These are phyloP conservation scores for Cyphomyrus discorhynchus DNA, from an alignment of 2,113 vertebrate species.

Conservation along the genomic window DNA sequence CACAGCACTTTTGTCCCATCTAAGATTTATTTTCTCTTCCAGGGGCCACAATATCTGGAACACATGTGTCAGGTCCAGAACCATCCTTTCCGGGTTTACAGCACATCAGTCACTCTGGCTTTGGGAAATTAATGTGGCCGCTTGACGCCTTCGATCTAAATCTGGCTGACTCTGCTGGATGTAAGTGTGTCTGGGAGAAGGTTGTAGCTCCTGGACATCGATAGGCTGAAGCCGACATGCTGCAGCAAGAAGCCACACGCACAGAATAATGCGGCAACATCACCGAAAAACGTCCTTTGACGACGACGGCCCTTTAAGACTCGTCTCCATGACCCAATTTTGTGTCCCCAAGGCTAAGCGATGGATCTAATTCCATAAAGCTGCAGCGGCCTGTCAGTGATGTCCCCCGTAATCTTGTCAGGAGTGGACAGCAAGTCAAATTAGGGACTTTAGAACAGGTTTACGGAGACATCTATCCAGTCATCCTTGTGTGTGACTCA, in stretches of 20 bases:
- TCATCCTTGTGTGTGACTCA: neutral
- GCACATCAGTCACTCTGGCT: slow-evolving; percentile 41
- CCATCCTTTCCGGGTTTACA: slow-evolving; percentile 39
- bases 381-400: slow-evolving; percentile 51
- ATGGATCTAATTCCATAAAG: slow-evolving; percentile 50
- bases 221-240: neutral
- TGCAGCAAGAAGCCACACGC: neutral
- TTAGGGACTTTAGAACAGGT: slow-evolving; percentile 46
- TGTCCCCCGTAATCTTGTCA: slow-evolving; percentile 55
- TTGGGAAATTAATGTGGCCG: neutral
- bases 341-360: slow-evolving; percentile 37
- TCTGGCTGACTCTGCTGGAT: neutral
- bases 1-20: slow-evolving; percentile 29
- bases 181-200: neutral
- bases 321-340: slow-evolving; percentile 57
- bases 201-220: slow-evolving; percentile 2
- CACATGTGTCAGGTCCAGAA: slow-evolving; percentile 49
- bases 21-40: slow-evolving; percentile 52
- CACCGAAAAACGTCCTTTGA: neutral
- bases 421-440: slow-evolving; percentile 40
- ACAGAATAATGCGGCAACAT: neutral
- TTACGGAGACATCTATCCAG: slow-evolving; percentile 18
- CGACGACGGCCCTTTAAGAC: slow-evolving; percentile 48
- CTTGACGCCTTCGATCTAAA: neutral
- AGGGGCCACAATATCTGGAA: slow-evolving; percentile 53